A percentile compares a stretch with the other conserved stretches of the same genome.
Evolutionary conservation across 2,888 invertebrate species (phyloP).

Genomic region (Alcis repandata): DNA sequence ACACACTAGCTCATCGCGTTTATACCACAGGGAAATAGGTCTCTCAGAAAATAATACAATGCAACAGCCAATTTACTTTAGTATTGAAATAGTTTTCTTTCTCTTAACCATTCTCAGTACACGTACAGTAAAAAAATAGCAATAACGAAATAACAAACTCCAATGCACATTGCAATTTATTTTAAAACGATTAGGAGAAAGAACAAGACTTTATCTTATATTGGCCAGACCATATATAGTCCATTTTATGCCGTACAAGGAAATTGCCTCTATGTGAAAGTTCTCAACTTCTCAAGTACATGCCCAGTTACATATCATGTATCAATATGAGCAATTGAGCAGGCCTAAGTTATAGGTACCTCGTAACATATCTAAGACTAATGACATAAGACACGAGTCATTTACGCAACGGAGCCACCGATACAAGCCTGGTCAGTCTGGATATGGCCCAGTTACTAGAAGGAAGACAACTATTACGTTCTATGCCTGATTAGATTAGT

Average conservation of each 20-base stretch:
- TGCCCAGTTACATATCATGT: neutral
- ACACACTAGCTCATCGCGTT: no score
- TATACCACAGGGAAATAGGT: no score
- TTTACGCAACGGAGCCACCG: slow-evolving; percentile 41
- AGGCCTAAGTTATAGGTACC: neutral
- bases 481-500: slow-evolving; percentile 36
- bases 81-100: no score
- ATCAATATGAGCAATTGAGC: slow-evolving; percentile 14
- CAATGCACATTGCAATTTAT: neutral
- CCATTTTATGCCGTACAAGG: no score
- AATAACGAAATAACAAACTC: no score
- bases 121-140: no score
- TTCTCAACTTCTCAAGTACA: neutral
- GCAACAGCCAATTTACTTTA: no score
- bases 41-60: no score
- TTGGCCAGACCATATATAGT: no score
- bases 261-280: neutral
- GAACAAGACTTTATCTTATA: no score
- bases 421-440: slow-evolving; percentile 53
- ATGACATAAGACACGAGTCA: slow-evolving; percentile 27
- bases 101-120: no score
- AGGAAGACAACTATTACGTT: slow-evolving; percentile 65
- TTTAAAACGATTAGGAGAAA: no score
- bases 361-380: slow-evolving; percentile 8
- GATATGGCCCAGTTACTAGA: slow-evolving; percentile 63